These are phyloP conservation scores for Lepidothrix coronata DNA, from an alignment of 2,113 vertebrate genomes.

Conservation along the genomic window DNA sequence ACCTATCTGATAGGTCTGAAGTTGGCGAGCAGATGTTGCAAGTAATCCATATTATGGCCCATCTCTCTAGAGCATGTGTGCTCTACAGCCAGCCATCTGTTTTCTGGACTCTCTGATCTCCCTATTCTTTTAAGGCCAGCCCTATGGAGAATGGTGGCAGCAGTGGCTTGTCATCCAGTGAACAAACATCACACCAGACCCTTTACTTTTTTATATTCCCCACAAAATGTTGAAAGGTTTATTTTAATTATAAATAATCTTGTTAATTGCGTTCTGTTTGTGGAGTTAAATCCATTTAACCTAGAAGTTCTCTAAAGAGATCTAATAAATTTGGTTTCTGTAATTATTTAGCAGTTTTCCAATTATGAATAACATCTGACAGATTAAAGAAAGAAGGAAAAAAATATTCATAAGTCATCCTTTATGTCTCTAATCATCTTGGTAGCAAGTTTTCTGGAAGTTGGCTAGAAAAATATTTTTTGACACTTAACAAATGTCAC, in stretches of 20 bases:
- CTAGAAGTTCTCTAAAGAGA: neutral
- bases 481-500: neutral
- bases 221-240: neutral
- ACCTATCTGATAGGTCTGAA: neutral
- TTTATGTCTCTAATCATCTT: neutral
- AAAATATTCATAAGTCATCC: neutral
- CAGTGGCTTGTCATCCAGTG: constrained; percentile 4
- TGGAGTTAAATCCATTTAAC: neutral
- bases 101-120: constrained; percentile 40
- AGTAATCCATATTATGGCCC: neutral
- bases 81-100: constrained; percentile 44
- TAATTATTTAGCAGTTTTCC: neutral
- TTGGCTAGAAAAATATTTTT: neutral
- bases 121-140: constrained; percentile 40
- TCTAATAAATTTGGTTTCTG: neutral
- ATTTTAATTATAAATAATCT: constrained; percentile 22
- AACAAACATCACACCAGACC: neutral
- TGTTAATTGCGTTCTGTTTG: neutral
- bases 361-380: neutral
- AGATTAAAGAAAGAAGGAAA: neutral
- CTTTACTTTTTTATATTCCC: neutral
- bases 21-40: constrained; percentile 38
- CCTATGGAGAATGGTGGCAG: constrained; percentile 9
- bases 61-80: constrained; percentile 30
- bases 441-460: neutral